Evolutionary conservation across 37 sponge, comb jelly and placozoan species (phyloP), one percentile per base, ranked within the genome.

Genomic region (Ianthella basta): DNA sequence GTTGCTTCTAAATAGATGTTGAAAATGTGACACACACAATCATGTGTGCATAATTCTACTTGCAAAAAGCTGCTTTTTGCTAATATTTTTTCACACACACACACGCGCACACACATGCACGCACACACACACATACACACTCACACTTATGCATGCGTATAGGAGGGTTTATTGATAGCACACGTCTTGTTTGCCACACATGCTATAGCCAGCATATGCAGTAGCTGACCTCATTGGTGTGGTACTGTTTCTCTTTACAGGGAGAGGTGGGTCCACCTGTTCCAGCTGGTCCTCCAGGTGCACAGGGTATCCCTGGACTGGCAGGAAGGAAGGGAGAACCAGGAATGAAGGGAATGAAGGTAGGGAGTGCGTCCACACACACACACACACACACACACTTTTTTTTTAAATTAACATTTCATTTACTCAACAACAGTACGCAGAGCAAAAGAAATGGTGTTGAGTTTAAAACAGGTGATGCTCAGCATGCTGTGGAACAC

Each of bases 181-280:
- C 50, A n/a, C 8, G 50, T 44, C 3, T 10, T 44, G 50, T 44
- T 8, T 44, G 6, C 50, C 8, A 10, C 8, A 44, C 8, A 44
- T 3, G 50, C 8, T 44, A 10, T 3, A 10, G 50, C 50, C 3
- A 10, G 50, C 50, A 44, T 44, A 8, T 10, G 6, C 50, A 44
- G 50, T 44, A n/a, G n/a, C n/a, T 44, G 50, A 44, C 50, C 50
- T 44, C 6, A 10, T 44, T 44, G 50, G 50, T 44, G 50, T 44
- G 8, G 8, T 44, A 8, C 8, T 44, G 50, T 44, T n/a, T 44
- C n/a, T n/a, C 50, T 44, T 8, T 44, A 8, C 50, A 44, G 55
- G 87, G 86, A 66, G 60, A 67, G 34, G 40, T 0, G 20, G 87
- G 87, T n/a, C 87, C 82, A 21, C 25, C 72, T 64, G 87, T 80